Base-by-base conservation (phyloP, 2,797 vertebrate genomes). In the Helarctos malayanus region DNA sequence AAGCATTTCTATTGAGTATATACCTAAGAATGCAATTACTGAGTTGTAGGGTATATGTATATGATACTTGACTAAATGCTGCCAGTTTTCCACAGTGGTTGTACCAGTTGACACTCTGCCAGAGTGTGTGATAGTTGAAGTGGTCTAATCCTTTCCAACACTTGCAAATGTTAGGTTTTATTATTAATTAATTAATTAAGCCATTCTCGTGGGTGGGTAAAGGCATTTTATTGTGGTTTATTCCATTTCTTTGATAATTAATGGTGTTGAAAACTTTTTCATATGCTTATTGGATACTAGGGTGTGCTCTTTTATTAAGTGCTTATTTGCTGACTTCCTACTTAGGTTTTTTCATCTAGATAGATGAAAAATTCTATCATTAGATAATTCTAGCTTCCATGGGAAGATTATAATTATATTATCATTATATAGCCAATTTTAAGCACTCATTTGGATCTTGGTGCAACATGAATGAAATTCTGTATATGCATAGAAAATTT, bases 211-310 rank as follows among this genome's bases (percentile, higher is more conserved):
- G 49, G 41, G 7, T 75, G 11, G 65, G 23, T 80, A 89, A 93
- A 94, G 15, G 2, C 27, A 94, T 96, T 96, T 94, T 56, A 86
- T 27, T 81, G 41, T 76, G 56, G 45, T 29, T 91, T 83, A 90
- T 85, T 85, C 16, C 29, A 85, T 95, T 91, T 96, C 61, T 96
- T 97, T 89, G 57, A 69, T 88, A 52, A 78, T 49, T 92, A 80
- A 89, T 57, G 16, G 71, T 65, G 11, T 38, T 81, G 63, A 88
- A 95, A 76, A 71, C 0, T 2, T 81, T 95, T 87, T 78, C 57
- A 79, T 65, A 68, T 92, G 82, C 9, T 92, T 93, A 83, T 54
- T 85, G n/a, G n/a, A 32, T 95, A 79, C 94, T 94, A 88, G 52
- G 1, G 79, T 68, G 79, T 19, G 83, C 25, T 95, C 35, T 92